phyloP scores from a whole-genome alignment of 2,113 vertebrate species.

The Lagopus leucura region DNA sequence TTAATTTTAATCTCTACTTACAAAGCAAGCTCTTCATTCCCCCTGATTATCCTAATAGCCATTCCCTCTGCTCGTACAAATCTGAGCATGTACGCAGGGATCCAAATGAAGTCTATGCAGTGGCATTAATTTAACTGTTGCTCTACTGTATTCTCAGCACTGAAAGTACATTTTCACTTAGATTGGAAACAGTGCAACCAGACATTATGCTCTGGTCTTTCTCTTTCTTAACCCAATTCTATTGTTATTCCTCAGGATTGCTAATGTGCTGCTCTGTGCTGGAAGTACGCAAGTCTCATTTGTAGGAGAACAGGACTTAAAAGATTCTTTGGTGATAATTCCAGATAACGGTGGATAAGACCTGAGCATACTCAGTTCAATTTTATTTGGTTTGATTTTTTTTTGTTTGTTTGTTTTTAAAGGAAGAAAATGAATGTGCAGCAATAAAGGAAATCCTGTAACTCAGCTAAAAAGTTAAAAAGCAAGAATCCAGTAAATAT shows the following conservation, averaged over 20 bases:
- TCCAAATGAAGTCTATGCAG: not conserved
- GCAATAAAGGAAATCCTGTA: constrained; percentile 25
- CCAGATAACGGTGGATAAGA: not conserved
- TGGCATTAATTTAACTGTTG: constrained; percentile 4
- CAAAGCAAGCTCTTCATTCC: constrained; percentile 28
- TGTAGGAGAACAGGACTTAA: constrained; percentile 17
- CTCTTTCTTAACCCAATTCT: constrained; percentile 1
- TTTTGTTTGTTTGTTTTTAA: too few species aligned
- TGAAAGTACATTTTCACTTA: not conserved
- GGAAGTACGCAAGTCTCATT: not conserved
- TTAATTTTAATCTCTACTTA: constrained; percentile 35
- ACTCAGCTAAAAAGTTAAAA: constrained; percentile 42
- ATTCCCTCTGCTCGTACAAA: constrained; percentile 12
- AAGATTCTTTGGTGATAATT: not conserved
- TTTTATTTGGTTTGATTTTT: too few species aligned
- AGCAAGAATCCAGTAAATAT: constrained; percentile 52
- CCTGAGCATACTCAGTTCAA: not conserved
- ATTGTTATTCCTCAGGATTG: not conserved
- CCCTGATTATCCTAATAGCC: constrained; percentile 45
- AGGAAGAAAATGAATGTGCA: not conserved
- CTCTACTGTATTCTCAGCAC: not conserved
- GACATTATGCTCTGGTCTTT: not conserved
- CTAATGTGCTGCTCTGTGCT: constrained; percentile 8
- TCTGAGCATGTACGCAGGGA: not conserved
- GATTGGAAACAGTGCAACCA: not conserved